A percentile compares a stretch with the other conserved stretches of the same genome.
Evolutionary conservation across 2,888 invertebrate genomes (phyloP).

Genomic region (Mycogona germanica): DNA sequence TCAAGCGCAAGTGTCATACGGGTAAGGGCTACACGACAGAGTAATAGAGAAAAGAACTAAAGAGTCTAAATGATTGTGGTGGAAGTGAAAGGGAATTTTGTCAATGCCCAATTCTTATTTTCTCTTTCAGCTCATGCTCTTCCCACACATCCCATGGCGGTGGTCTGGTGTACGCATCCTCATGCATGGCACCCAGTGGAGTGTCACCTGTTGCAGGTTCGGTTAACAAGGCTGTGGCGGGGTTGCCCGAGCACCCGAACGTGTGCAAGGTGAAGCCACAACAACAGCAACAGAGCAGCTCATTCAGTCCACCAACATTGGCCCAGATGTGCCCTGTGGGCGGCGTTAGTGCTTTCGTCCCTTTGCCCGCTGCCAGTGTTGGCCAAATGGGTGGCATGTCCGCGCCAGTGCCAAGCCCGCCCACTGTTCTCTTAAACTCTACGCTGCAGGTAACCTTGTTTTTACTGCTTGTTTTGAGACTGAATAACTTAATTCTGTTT

Average conservation of each 20-base stretch:
- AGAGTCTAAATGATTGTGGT: too few species aligned
- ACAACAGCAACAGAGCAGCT: slow-evolving; percentile 58
- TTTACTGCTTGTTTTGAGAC: not conserved
- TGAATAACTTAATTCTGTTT: not conserved
- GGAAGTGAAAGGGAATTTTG: too few species aligned
- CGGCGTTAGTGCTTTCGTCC: slow-evolving; percentile 4
- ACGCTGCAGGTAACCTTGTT: slow-evolving; percentile 18
- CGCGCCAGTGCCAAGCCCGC: slow-evolving; percentile 13
- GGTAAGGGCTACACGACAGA: too few species aligned
- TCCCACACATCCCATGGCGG: slow-evolving; percentile 1
- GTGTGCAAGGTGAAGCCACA: slow-evolving; percentile 63
- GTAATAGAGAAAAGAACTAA: too few species aligned
- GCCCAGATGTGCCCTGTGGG: slow-evolving; percentile 6
- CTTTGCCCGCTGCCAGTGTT: not conserved
- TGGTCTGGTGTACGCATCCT: slow-evolving; percentile 2
- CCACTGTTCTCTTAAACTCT: slow-evolving; percentile 18
- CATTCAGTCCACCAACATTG: slow-evolving; percentile 9
- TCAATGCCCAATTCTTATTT: not conserved
- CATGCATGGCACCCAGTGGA: too few species aligned
- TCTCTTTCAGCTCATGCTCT: not conserved
- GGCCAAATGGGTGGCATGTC: slow-evolving; percentile 15
- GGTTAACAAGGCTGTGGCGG: not conserved
- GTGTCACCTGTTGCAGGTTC: too few species aligned
- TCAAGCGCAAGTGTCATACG: too few species aligned
- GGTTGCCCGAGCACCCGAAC: slow-evolving; percentile 32